Percentiles rank a stretch among this genome's conserved stretches.
phyloP scores from a whole-genome alignment of 2,888 invertebrate genomes.

The Hartigia nigra region DNA sequence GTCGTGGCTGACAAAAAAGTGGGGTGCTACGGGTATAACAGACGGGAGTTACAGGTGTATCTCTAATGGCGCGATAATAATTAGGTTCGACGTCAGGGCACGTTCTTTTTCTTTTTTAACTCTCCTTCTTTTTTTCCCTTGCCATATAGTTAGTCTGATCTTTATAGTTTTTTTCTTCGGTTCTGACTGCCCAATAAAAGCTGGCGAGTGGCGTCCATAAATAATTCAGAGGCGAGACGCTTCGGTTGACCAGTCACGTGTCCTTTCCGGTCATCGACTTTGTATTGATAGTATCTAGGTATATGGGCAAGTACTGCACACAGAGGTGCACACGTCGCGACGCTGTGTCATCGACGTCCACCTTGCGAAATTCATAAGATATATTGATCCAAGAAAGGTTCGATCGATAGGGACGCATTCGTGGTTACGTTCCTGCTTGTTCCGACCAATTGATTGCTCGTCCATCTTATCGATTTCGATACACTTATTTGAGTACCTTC shows the following conservation, averaged over 20 bases:
- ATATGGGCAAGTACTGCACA: neutral
- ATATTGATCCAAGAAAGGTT: neutral
- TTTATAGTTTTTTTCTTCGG: constrained; percentile 1
- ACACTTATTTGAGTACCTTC: neutral
- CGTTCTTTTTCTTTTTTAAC: constrained; percentile 26
- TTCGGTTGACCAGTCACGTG: neutral
- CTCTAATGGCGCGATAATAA: constrained; percentile 49
- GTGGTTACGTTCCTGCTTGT: neutral
- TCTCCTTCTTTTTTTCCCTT: neutral
- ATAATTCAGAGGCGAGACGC: constrained; percentile 32
- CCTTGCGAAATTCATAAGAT: neutral
- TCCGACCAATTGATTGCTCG: neutral
- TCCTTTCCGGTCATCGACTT: neutral
- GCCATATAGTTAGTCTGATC: neutral
- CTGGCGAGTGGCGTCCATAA: constrained; percentile 29
- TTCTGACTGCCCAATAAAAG: neutral
- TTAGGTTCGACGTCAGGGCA: constrained; percentile 43
- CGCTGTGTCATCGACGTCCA: neutral
- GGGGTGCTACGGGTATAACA: constrained; percentile 18
- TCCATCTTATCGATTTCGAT: neutral
- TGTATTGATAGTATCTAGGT: neutral
- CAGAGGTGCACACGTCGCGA: neutral
- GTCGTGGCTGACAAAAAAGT: constrained; percentile 27
- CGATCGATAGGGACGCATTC: neutral
- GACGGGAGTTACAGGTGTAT: constrained; percentile 42